Conservation (phyloP, 2,888 invertebrate species). For the Eristalis tenax region DNA sequence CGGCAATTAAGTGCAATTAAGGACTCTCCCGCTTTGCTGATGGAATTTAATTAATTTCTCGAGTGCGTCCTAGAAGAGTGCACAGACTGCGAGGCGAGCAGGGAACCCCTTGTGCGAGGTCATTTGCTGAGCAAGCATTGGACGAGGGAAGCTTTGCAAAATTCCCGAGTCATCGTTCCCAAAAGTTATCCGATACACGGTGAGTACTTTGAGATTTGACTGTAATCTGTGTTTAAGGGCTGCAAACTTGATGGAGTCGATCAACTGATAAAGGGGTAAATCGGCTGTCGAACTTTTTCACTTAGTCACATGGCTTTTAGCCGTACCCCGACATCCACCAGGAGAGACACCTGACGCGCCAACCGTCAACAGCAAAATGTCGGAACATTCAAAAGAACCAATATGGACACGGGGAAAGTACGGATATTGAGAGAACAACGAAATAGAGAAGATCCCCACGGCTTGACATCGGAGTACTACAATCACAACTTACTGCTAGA, state of each 20-base stretch:
- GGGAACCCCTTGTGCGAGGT: background rate
- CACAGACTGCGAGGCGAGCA: background rate
- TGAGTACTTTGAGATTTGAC: background rate
- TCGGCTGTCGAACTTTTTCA: too few relatives aligned
- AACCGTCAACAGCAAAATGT: too few relatives aligned
- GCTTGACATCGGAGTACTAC: too few relatives aligned
- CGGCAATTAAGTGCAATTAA: slow-evolving; percentile 50
- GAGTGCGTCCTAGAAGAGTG: background rate
- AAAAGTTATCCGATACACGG: background rate
- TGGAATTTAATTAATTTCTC: background rate
- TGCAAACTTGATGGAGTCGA: background rate
- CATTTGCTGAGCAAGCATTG: background rate
- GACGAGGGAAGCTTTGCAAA: background rate
- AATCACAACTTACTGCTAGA: too few relatives aligned
- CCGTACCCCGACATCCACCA: too few relatives aligned
- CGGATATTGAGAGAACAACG: too few relatives aligned
- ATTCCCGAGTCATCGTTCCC: background rate
- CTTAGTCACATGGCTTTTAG: too few relatives aligned
- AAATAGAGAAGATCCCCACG: too few relatives aligned
- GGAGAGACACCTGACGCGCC: too few relatives aligned
- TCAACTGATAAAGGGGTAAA: background rate
- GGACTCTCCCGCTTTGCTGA: background rate
- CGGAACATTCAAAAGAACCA: too few relatives aligned
- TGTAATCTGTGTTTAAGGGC: background rate
- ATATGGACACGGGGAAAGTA: too few relatives aligned